Evolutionary conservation across 2,888 invertebrate species (phyloP).

Genomic region (Acleris cristana): DNA sequence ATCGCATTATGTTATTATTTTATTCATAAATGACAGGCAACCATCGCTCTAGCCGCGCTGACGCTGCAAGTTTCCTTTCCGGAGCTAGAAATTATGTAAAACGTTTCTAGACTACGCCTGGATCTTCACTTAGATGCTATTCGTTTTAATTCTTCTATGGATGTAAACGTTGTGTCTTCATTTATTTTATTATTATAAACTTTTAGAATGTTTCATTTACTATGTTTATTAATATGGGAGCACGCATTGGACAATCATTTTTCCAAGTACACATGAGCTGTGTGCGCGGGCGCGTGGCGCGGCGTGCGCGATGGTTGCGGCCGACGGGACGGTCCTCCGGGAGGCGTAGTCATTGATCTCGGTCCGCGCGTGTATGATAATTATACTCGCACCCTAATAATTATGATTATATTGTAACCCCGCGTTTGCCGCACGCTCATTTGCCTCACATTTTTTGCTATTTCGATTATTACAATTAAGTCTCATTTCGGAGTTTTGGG

Average conservation of each 20-base stretch:
- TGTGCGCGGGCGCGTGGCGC: neutral
- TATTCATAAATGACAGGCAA: conserved; percentile 51
- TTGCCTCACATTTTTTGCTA: conserved; percentile 42
- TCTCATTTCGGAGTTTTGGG: conserved; percentile 65
- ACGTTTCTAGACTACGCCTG: conserved; percentile 21
- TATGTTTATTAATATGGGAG: neutral
- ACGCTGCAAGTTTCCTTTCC: conserved; percentile 44
- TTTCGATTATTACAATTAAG: conserved; percentile 38
- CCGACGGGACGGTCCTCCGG: conserved; percentile 48
- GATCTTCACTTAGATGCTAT: conserved; percentile 3
- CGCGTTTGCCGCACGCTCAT: conserved; percentile 30
- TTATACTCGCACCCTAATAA: conserved; percentile 17
- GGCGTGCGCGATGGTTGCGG: conserved; percentile 1
- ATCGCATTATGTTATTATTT: conserved; percentile 45
- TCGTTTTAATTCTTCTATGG: conserved; percentile 22
- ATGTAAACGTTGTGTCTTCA: conserved; percentile 13
- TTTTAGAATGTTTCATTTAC: neutral
- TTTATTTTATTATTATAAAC: neutral
- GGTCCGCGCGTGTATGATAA: conserved; percentile 51
- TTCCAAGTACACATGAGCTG: too few species aligned
- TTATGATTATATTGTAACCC: conserved; percentile 10
- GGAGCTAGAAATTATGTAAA: conserved; percentile 25
- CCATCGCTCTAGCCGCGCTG: conserved; percentile 44
- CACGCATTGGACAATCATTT: neutral
- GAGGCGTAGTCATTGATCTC: conserved; percentile 63